These are phyloP conservation scores for Trinorchestia longiramus DNA, from an alignment of 1,140 invertebrate genomes.

Conservation along the genomic window DNA sequence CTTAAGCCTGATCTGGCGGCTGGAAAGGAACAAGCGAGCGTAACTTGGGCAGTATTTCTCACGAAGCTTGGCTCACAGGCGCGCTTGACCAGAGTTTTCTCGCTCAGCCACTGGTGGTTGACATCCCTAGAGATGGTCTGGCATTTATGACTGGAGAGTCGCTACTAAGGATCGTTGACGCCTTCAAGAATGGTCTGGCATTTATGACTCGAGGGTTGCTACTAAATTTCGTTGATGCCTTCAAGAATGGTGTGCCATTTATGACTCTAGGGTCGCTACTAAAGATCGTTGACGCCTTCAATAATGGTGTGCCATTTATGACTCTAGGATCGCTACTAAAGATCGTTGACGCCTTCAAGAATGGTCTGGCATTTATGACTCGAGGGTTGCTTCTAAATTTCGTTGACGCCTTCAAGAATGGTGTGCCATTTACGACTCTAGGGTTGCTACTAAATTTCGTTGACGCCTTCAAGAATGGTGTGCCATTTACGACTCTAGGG, in stretches of 20 bases:
- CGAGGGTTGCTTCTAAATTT: no score
- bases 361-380: no score
- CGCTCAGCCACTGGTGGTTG: no score
- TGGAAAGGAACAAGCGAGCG: not conserved
- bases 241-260: not conserved
- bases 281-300: not conserved
- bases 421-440: no score
- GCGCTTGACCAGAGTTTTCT: not conserved
- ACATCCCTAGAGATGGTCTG: not conserved
- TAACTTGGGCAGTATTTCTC: not conserved
- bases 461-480: no score
- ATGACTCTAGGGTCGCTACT: not conserved
- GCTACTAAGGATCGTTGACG: not conserved
- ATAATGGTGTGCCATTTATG: not conserved
- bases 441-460: no score
- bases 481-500: no score
- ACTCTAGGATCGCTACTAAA: not conserved
- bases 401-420: no score
- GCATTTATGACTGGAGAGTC: not conserved
- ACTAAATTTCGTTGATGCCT: not conserved
- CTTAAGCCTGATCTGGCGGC: not conserved
- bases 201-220: not conserved
- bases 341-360: no score
- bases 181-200: not conserved
- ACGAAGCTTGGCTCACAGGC: not conserved